These are phyloP conservation scores for Chrysolina americana DNA, from an alignment of 2,888 invertebrate genomes.

Conservation along the genomic window DNA sequence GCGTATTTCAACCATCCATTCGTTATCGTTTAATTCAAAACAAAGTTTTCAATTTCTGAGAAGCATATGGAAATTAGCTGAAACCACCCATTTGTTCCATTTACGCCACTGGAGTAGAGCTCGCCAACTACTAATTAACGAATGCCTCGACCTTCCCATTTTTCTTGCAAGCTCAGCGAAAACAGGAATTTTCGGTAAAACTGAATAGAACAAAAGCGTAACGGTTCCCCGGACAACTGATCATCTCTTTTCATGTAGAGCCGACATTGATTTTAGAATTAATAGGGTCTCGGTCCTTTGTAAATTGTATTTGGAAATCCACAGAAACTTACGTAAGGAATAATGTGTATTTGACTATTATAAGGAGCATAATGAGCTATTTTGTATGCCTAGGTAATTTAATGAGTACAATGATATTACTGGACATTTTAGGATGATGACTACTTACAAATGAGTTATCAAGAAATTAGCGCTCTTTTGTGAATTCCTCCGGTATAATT, in stretches of 20 bases:
- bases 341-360: no score
- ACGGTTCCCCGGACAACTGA: background rate
- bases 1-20: no score
- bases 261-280: conserved; percentile 7
- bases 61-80: background rate
- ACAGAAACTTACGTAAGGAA: background rate
- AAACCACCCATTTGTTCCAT: background rate
- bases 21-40: background rate
- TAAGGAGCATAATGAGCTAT: no score
- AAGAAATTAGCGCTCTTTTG: no score
- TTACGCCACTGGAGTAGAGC: background rate
- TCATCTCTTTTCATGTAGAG: conserved; percentile 2
- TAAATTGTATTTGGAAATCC: background rate
- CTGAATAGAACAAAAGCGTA: conserved; percentile 17
- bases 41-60: no score
- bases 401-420: no score
- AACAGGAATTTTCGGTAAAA: background rate
- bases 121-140: conserved; percentile 16
- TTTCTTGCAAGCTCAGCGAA: conserved; percentile 22
- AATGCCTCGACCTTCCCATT: conserved; percentile 14
- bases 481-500: no score
- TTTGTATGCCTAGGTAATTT: no score
- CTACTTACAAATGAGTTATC: no score
- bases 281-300: background rate
- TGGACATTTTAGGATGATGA: no score